A percentile compares a stretch with the other conserved stretches of the same genome.
Evolutionary conservation across 2,113 vertebrate species (phyloP).

Genomic region (Agelaius tricolor): DNA sequence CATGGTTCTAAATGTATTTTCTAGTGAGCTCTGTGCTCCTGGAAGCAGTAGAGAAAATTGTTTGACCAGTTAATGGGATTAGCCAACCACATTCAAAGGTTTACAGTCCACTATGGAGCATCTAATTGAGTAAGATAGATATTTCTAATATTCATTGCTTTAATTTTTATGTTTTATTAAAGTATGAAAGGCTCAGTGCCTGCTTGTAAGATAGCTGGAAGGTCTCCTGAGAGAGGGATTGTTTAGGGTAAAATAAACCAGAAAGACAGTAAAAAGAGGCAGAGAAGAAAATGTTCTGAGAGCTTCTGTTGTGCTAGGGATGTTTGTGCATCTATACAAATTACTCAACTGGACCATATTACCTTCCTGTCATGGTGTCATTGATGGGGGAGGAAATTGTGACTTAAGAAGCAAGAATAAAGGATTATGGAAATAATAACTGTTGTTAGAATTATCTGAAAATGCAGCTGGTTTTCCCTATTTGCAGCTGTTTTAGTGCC

Average conservation of each 20-base stretch:
- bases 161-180: conserved; percentile 59
- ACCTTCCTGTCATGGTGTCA: background rate
- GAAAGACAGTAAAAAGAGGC: background rate
- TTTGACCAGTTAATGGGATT: conserved; percentile 58
- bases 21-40: conserved; percentile 28
- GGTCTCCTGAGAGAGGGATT: background rate
- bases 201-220: conserved; percentile 21
- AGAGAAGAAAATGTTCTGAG: background rate
- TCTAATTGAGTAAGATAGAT: conserved; percentile 36
- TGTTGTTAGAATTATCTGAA: background rate
- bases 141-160: conserved; percentile 62
- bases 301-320: background rate
- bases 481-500: background rate
- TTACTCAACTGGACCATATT: background rate
- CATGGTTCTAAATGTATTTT: conserved; percentile 38
- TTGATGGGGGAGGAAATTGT: background rate
- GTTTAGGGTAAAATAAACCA: conserved; percentile 36
- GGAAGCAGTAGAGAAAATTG: conserved; percentile 53
- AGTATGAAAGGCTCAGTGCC: conserved; percentile 1
- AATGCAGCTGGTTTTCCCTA: background rate
- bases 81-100: conserved; percentile 17
- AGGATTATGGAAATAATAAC: background rate
- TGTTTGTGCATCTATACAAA: background rate
- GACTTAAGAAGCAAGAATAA: background rate
- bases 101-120: background rate